Percentiles rank a stretch among this genome's conserved stretches.
phyloP scores from a whole-genome alignment of 2,888 invertebrate species.

The Caenorhabditis sp. region DNA sequence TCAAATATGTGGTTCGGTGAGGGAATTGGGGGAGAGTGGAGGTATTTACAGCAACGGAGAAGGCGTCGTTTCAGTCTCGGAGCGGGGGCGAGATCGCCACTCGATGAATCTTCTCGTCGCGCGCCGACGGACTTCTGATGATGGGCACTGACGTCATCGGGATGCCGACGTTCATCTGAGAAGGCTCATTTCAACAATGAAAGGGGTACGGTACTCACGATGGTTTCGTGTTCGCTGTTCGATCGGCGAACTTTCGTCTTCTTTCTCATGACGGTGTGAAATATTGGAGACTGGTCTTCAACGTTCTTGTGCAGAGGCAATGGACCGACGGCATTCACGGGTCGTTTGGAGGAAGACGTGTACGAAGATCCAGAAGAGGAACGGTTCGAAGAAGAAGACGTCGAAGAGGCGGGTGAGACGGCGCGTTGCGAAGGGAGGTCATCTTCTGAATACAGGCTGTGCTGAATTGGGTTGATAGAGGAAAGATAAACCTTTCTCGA shows the following conservation, averaged over 20 bases:
- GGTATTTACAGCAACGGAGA: conserved; percentile 32
- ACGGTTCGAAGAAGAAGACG: conserved; percentile 59
- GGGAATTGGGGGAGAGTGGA: conserved; percentile 3
- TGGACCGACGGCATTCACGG: conserved; percentile 54
- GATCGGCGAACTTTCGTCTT: conserved; percentile 65
- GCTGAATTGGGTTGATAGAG: not conserved
- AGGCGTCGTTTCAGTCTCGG: conserved; percentile 40
- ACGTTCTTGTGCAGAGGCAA: conserved; percentile 37
- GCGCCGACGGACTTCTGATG: conserved; percentile 61
- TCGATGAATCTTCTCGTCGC: conserved; percentile 49
- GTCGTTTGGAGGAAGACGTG: conserved; percentile 45
- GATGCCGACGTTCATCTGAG: conserved; percentile 54
- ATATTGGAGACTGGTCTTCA: conserved; percentile 66
- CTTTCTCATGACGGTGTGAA: conserved; percentile 72
- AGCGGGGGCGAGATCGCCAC: conserved; percentile 54
- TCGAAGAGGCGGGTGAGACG: conserved; percentile 64
- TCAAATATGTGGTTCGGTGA: conserved; percentile 53
- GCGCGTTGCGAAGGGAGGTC: conserved; percentile 66
- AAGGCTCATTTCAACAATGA: not conserved
- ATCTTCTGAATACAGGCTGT: conserved; percentile 53
- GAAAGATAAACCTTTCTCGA: conserved; percentile 65
- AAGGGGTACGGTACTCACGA: conserved; percentile 18
- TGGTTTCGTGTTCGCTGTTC: conserved; percentile 65
- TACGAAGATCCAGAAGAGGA: conserved; percentile 46
- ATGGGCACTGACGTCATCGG: conserved; percentile 58